phyloP scores from a whole-genome alignment of 2,113 vertebrate species.

The Butorides virescens region DNA sequence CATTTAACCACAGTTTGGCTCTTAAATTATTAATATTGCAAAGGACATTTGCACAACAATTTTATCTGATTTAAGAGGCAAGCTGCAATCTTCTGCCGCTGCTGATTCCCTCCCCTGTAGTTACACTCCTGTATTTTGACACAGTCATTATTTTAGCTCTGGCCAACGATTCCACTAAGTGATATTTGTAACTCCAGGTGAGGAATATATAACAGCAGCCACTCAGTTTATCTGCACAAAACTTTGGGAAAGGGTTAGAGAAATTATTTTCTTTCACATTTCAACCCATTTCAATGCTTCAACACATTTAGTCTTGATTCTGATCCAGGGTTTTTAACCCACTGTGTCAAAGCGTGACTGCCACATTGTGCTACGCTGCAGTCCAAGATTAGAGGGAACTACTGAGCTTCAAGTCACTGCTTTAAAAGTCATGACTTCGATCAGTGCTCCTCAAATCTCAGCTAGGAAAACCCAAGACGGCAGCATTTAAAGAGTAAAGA shows the following conservation, averaged over 20 bases:
- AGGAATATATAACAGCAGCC: neutral
- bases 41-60: neutral
- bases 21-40: conserved; percentile 18
- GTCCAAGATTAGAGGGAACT: neutral
- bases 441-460: neutral
- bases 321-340: neutral
- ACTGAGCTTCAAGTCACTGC: neutral
- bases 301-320: neutral
- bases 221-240: neutral
- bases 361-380: neutral
- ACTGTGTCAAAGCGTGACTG: accelerated
- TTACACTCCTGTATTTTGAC: neutral
- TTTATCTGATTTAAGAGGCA: conserved; percentile 17
- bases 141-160: neutral
- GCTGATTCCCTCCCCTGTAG: neutral
- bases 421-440: neutral
- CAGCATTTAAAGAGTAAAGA: neutral
- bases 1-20: neutral
- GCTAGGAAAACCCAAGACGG: neutral
- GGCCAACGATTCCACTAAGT: neutral
- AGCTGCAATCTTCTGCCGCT: neutral
- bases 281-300: neutral
- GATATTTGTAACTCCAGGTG: neutral
- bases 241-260: neutral
- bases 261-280: neutral